Percentiles rank a stretch among this genome's conserved stretches.
phyloP scores from a whole-genome alignment of 2,797 vertebrate genomes.

The Rhodeus uyekii region DNA sequence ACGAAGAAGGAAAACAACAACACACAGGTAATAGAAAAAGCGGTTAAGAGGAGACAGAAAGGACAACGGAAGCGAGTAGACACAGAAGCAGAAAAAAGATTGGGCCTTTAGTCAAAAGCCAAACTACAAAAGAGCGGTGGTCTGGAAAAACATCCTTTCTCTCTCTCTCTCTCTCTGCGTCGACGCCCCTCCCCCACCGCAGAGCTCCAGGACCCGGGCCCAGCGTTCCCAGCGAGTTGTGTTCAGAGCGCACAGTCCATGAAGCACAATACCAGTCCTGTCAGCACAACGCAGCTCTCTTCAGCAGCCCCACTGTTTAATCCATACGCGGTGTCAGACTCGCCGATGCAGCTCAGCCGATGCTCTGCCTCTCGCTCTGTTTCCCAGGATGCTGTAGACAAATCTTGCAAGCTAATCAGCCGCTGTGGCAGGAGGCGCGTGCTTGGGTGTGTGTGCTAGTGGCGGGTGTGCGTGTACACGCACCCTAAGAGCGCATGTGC shows the following conservation, averaged over 20 bases:
- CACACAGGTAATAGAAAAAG: constrained; percentile 24
- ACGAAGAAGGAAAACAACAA: constrained; percentile 47
- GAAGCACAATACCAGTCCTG: constrained; percentile 50
- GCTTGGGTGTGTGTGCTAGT: constrained; percentile 61
- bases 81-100: constrained; percentile 17
- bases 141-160: constrained; percentile 75
- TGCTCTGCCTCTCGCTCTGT: constrained; percentile 73
- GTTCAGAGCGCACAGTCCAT: constrained; percentile 53
- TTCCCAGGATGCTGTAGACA: constrained; percentile 80
- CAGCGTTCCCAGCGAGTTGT: constrained; percentile 71
- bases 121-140: constrained; percentile 66
- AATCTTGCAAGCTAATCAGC: constrained; percentile 81
- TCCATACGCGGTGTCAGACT: constrained; percentile 63
- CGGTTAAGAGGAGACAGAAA: constrained; percentile 20
- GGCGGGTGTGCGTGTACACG: constrained; percentile 58
- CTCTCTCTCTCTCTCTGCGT: constrained; percentile 67
- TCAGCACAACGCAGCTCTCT: constrained; percentile 66
- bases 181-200: constrained; percentile 77
- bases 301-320: constrained; percentile 65
- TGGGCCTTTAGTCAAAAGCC: constrained; percentile 63
- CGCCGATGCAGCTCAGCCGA: constrained; percentile 54
- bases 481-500: constrained; percentile 70
- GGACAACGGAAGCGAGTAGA: constrained; percentile 51
- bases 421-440: constrained; percentile 76
- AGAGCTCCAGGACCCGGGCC: constrained; percentile 73